Evolutionary conservation across 2,888 invertebrate species (phyloP).

Genomic region (Latrodectus elegans): DNA sequence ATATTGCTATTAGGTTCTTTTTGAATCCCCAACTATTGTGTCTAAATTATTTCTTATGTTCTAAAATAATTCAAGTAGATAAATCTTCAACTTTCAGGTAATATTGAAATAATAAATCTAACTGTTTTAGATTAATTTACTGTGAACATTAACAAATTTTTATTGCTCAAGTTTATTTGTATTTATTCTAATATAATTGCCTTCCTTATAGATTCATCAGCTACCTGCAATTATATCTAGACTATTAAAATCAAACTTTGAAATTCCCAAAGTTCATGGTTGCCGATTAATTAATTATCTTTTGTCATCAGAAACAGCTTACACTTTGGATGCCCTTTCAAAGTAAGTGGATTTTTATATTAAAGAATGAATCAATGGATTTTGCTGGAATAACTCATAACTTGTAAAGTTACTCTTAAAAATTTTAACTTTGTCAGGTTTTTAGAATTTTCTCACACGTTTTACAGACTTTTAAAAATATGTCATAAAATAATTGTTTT

Average conservation of each 20-base stretch:
- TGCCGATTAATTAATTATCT: conserved; percentile 42
- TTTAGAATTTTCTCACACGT: too few species aligned
- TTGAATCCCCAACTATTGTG: not conserved
- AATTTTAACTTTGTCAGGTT: too few species aligned
- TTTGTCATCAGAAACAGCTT: conserved; percentile 34
- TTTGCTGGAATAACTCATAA: too few species aligned
- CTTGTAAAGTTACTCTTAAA: too few species aligned
- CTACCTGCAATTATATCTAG: conserved; percentile 37
- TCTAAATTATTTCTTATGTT: not conserved
- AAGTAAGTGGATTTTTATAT: conserved; percentile 31
- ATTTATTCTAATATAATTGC: not conserved
- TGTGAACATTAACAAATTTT: not conserved
- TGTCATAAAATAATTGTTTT: too few species aligned
- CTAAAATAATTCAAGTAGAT: too few species aligned
- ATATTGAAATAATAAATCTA: too few species aligned
- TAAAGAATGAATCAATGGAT: too few species aligned
- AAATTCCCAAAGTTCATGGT: conserved; percentile 36
- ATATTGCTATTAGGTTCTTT: too few species aligned
- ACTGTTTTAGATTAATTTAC: too few species aligned
- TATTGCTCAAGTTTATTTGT: not conserved
- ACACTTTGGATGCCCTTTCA: conserved; percentile 44
- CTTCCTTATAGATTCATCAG: conserved; percentile 40
- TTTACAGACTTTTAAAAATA: too few species aligned
- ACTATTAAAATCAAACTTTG: conserved; percentile 43
- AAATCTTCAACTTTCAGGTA: too few species aligned